Conservation (phyloP, 2,113 vertebrate species). For the Balaenoptera acutorostrata region DNA sequence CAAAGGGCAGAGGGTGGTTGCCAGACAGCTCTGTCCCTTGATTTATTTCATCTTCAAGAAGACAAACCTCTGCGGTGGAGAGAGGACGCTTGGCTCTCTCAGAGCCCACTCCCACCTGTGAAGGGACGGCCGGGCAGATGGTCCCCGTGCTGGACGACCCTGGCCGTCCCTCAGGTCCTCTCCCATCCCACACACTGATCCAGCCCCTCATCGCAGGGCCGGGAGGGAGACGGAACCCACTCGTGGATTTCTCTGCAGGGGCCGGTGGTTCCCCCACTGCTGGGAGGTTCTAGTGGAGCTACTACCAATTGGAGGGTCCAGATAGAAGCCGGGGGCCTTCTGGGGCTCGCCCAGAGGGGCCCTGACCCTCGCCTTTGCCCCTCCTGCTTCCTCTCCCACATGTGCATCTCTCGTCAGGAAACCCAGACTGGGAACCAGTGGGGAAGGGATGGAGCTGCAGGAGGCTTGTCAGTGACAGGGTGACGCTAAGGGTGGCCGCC, state of each 20-base stretch:
- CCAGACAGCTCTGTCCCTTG: background rate
- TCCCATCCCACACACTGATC: background rate
- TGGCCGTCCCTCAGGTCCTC: background rate
- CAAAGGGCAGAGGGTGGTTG: rapidly evolving
- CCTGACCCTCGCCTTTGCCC: background rate
- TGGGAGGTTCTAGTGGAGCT: background rate
- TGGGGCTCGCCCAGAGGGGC: background rate
- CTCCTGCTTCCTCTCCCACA: rapidly evolving
- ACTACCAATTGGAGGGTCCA: background rate
- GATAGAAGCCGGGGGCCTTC: background rate
- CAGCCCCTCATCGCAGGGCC: background rate
- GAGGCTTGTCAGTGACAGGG: background rate
- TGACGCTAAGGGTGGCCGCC: rapidly evolving
- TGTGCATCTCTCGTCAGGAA: no score
- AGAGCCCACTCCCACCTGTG: background rate
- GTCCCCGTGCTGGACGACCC: background rate
- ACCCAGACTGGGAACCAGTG: background rate
- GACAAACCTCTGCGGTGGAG: background rate
- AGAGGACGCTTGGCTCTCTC: background rate
- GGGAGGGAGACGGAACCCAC: no score
- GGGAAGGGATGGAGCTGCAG: background rate
- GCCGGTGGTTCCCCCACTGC: background rate
- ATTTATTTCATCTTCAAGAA: background rate
- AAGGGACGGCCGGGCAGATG: background rate
- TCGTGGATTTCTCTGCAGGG: rapidly evolving